Evolutionary conservation across 2,797 vertebrate genomes (phyloP).

Genomic region (Pteronotus mesoamericanus): DNA sequence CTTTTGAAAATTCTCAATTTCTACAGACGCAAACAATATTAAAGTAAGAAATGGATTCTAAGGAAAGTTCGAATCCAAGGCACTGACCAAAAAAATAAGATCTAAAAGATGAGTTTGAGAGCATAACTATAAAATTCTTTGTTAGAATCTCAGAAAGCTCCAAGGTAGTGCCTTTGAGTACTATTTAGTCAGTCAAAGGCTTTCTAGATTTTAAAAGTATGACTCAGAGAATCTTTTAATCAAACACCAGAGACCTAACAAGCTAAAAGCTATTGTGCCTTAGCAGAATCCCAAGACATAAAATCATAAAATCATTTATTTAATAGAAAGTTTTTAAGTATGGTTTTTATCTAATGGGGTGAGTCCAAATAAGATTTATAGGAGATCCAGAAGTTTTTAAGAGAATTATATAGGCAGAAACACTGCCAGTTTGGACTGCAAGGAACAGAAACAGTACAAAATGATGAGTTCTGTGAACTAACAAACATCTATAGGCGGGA

Average conservation of each 20-base stretch:
- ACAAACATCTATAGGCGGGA: neutral
- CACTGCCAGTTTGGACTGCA: too few relatives aligned
- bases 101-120: neutral
- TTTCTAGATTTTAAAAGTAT: neutral
- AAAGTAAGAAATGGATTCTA: neutral
- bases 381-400: neutral
- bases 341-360: neutral
- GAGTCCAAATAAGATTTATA: neutral
- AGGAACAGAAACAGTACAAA: too few relatives aligned
- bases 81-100: neutral
- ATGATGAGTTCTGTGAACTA: neutral
- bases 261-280: neutral
- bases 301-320: neutral
- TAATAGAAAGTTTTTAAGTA: neutral
- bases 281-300: neutral
- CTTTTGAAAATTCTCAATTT: neutral
- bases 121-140: neutral
- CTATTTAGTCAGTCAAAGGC: neutral
- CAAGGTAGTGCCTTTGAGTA: neutral
- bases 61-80: neutral
- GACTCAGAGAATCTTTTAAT: neutral
- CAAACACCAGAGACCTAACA: neutral
- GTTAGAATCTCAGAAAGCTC: neutral
- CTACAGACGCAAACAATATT: neutral
- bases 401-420: neutral